Evolutionary conservation across 1,140 invertebrate species (phyloP), one percentile per base, ranked within the genome.

Genomic region (Sinonovacula constricta): DNA sequence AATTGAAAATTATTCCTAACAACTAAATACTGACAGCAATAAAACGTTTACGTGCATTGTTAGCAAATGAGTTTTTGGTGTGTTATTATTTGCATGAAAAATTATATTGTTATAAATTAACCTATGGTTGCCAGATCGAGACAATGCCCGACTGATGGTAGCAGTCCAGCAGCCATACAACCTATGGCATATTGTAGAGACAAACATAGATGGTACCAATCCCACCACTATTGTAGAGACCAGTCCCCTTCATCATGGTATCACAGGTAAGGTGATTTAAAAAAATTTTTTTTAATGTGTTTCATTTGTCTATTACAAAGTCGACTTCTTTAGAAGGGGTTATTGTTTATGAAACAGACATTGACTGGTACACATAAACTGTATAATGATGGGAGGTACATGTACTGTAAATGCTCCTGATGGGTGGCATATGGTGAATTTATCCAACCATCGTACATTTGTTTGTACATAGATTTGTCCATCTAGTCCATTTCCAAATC

Each of bases 251-350:
- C 26, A 70, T 26, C 56, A 54, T 22, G 66, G 75, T 36, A 66
- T 78, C 15, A 69, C 66, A 69, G 75, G 75, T 78, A 72, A 71
- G 5, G 36, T n/a, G 10, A 12, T 49, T 49, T 49, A 12, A n/a
- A n/a, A n/a, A n/a, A 12, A 12, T 49, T 49, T 10, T 49, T 49
- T 10, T 10, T 49, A 49, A 49, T 49, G 10, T 10, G 10, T 49
- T 49, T 49, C 45, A 49, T 49, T 49, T 49, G 10, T n/a, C 10
- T 12, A 49, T n/a, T 12, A 49, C n/a, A n/a, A 49, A 49, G 45
- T 49, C n/a, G 10, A 49, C 45, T 49, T 10, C n/a, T 49, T 49
- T n/a, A 49, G n/a, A 10, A 12, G 45, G n/a, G 10, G 45, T 49
- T 49, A n/a, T 49, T n/a, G n/a, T 12, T 12, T 49, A 12, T 12